Percentiles rank a stretch among this genome's conserved stretches.
Conservation (phyloP, 2,888 invertebrate genomes). For the Meloe dianella region DNA sequence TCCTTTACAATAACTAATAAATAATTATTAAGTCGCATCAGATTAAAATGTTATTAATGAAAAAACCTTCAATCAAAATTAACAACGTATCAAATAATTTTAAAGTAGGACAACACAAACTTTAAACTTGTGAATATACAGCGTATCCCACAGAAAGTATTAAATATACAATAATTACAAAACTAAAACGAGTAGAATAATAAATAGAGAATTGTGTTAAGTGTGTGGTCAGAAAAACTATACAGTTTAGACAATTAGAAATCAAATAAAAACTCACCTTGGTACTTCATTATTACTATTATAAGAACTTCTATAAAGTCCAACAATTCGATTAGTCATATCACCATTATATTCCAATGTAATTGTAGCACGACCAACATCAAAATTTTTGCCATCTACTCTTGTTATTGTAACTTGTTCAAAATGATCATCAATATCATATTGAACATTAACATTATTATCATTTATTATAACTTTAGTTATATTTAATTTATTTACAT, state of each 20-base stretch:
- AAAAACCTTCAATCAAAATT: too few relatives aligned
- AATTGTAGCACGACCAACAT: conserved; percentile 60
- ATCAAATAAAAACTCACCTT: conserved; percentile 56
- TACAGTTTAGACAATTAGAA: not conserved
- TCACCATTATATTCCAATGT: conserved; percentile 69
- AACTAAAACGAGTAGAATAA: too few relatives aligned
- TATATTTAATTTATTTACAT: conserved; percentile 67
- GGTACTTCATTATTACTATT: conserved; percentile 54
- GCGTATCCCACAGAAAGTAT: too few relatives aligned
- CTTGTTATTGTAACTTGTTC: conserved; percentile 48
- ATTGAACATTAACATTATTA: conserved; percentile 34
- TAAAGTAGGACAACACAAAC: too few relatives aligned
- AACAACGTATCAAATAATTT: too few relatives aligned
- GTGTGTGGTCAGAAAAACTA: too few relatives aligned
- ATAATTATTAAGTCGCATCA: not conserved
- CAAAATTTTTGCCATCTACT: conserved; percentile 37
- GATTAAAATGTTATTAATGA: not conserved
- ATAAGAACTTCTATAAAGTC: conserved; percentile 75
- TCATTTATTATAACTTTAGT: conserved; percentile 53
- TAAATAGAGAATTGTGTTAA: too few relatives aligned
- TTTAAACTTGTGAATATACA: too few relatives aligned
- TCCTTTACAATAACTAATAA: too few relatives aligned
- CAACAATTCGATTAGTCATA: conserved; percentile 71
- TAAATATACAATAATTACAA: too few relatives aligned
- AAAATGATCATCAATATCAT: conserved; percentile 39